Conservation (phyloP, 2,888 invertebrate genomes). For the Opisthograptis luteolata region DNA sequence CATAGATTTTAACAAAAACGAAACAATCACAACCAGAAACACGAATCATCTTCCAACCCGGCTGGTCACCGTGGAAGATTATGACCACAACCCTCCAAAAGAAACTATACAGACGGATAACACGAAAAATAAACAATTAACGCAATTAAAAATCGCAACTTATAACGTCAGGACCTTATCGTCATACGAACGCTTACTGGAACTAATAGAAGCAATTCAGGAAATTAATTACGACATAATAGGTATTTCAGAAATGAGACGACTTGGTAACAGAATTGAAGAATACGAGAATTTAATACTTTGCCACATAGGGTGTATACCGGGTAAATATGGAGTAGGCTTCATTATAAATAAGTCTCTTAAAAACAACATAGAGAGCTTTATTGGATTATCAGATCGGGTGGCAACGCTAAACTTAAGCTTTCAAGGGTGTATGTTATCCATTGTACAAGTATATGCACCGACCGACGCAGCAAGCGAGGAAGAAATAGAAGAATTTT, state of each 20-base stretch:
- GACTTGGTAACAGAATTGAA: slow-evolving; percentile 19
- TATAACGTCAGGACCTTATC: background rate
- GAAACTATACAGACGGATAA: background rate
- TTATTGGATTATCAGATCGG: slow-evolving; percentile 19
- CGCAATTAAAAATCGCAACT: background rate
- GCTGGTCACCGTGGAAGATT: too few species aligned
- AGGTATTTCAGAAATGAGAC: slow-evolving; percentile 26
- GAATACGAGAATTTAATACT: slow-evolving; percentile 24
- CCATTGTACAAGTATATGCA: slow-evolving; percentile 33
- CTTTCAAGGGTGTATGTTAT: background rate
- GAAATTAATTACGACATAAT: slow-evolving; percentile 27
- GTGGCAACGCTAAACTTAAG: slow-evolving; percentile 22
- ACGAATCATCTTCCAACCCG: slow-evolving; percentile 11
- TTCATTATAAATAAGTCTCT: slow-evolving; percentile 25
- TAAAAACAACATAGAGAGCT: slow-evolving; percentile 24
- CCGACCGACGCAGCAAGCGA: slow-evolving; percentile 31
- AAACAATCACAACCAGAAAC: background rate
- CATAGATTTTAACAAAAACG: background rate
- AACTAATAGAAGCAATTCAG: slow-evolving; percentile 18
- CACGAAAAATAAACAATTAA: background rate
- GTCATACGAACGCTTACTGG: slow-evolving; percentile 17
- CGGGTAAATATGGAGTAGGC: slow-evolving; percentile 25
- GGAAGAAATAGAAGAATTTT: slow-evolving; percentile 29
- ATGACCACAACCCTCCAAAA: slow-evolving; percentile 13
- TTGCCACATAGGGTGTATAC: slow-evolving; percentile 17